phyloP scores from a whole-genome alignment of 2,888 invertebrate genomes.

The Diplolepis rosae region DNA sequence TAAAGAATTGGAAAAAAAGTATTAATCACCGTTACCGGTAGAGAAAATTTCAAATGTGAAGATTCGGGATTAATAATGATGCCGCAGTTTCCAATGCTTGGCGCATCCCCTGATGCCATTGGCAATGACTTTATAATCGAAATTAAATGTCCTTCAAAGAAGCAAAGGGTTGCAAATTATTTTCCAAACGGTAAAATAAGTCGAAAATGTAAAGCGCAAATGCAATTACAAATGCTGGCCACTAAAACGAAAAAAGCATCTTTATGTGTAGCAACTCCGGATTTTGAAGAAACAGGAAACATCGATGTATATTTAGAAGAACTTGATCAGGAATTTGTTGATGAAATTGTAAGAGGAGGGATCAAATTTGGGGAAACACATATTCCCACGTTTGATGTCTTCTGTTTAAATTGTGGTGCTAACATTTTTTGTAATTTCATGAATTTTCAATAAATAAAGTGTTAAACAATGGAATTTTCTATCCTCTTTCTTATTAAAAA shows the following conservation, averaged over 20 bases:
- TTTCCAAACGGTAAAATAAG: conserved; percentile 27
- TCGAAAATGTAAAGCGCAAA: conserved; percentile 45
- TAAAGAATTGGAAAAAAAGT: conserved; percentile 45
- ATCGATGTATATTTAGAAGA: conserved; percentile 32
- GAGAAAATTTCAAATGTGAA: background rate
- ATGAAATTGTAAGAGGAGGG: too few species aligned
- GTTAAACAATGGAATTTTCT: too few species aligned
- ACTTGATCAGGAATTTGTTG: conserved; percentile 14
- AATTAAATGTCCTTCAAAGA: conserved; percentile 54
- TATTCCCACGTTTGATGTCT: too few species aligned
- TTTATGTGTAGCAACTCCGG: conserved; percentile 53
- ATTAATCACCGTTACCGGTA: conserved; percentile 41
- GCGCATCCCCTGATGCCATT: conserved; percentile 54
- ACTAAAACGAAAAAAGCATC: conserved; percentile 44
- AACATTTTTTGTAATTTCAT: too few species aligned
- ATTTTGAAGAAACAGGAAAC: conserved; percentile 45
- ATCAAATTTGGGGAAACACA: too few species aligned
- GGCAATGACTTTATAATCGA: conserved; percentile 50
- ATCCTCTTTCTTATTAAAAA: too few species aligned
- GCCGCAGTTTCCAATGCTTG: conserved; percentile 42
- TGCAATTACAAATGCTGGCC: conserved; percentile 54
- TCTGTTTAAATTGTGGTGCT: too few species aligned
- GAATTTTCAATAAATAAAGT: too few species aligned
- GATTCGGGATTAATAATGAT: conserved; percentile 12
- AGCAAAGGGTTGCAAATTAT: conserved; percentile 44